These are phyloP conservation scores for Choloepus hoffmanni DNA, from an alignment of 2,113 vertebrate genomes.

Conservation along the genomic window DNA sequence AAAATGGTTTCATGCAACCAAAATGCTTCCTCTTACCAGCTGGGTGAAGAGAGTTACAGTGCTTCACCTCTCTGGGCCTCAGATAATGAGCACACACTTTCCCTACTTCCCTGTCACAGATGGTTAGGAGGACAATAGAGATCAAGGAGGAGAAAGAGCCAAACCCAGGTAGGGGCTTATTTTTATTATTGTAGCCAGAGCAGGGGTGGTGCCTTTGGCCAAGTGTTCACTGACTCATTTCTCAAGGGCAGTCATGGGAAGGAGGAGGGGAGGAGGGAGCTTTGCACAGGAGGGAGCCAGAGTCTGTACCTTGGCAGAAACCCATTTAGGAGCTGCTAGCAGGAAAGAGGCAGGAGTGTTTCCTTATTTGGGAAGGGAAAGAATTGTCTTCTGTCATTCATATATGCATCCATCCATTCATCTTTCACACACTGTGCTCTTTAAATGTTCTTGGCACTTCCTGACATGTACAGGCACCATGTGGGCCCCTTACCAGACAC, in stretches of 20 bases:
- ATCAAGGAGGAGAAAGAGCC: not conserved
- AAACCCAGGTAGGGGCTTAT: not conserved
- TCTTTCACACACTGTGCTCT: rapidly evolving
- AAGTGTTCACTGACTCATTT: not conserved
- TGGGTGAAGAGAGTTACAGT: not conserved
- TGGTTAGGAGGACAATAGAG: not conserved
- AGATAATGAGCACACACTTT: not conserved
- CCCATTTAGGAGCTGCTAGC: not conserved
- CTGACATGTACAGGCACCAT: not conserved
- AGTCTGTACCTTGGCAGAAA: not conserved
- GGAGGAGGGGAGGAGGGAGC: not conserved
- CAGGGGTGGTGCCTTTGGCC: not conserved
- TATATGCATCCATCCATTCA: no score
- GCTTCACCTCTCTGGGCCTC: not conserved
- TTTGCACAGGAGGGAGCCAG: rapidly evolving
- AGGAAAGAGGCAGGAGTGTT: not conserved
- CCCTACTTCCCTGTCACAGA: not conserved
- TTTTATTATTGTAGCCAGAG: not conserved
- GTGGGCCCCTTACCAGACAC: not conserved
- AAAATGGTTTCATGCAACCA: not conserved
- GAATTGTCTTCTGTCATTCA: no score
- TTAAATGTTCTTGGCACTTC: not conserved
- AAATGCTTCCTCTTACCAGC: not conserved
- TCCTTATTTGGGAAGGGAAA: not conserved
- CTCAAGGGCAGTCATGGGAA: not conserved